Base-by-base conservation (phyloP, 2,113 vertebrate genomes). In the Proterorhinus semilunaris region DNA sequence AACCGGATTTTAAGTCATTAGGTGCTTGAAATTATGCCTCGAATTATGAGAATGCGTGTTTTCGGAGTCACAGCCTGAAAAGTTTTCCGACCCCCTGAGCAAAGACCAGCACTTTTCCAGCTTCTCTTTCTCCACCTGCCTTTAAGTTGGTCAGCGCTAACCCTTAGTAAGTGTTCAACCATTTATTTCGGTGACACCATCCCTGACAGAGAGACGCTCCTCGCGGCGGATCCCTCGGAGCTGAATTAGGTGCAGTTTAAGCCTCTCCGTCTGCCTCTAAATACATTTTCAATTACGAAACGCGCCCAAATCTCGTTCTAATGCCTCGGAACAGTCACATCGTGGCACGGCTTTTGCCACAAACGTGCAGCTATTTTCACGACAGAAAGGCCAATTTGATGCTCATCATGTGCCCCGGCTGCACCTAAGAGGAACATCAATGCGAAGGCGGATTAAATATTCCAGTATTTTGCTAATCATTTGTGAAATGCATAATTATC, bases 391-490 rank as follows among this genome's bases (percentile, higher is more conserved):
- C 75, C 90, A 88, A 90, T 91, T 90, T 88, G 84, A 88, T 86
- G 86, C 86, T 86, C 78, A 84, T 89, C 85, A 78, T 86, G 78
- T 87, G 87, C 85, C 87, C 55, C 87, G 68, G 79, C 44, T 85
- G 79, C 73, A 86, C 88, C 85, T 82, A 82, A 89, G 83, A 80
- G 87, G 80, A 89, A 89, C 85, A 88, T 90, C 86, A 82, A 81
- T 87, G 88, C 83, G 88, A 92, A 87, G 76, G 69, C 51, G 88
- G 85, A 91, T 90, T 92, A 90, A 88, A 90, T 91, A 92, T 92
- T 93, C 86, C 84, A 79, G 89, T 90, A 92, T 93, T 92, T 92
- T 88, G 79, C 87, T 89, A 91, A 92, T 92, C 86, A 92, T 92
- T 89, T 89, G 88, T 81, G 84, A 89, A 88, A 87, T 86, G 82